Conservation (phyloP, 2,888 invertebrate genomes). For the Sphaerophoria taeniata region DNA sequence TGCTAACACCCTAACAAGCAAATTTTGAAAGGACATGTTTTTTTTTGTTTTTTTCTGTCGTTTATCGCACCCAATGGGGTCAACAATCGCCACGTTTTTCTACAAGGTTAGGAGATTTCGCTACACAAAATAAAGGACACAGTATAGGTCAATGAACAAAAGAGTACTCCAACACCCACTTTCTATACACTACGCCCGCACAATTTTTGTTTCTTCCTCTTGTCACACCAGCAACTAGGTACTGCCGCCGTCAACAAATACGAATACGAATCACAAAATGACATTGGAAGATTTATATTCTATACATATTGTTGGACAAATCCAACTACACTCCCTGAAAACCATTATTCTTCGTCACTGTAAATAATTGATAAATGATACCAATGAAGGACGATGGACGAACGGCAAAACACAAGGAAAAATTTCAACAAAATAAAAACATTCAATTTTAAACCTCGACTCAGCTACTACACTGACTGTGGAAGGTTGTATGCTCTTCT, state of each 20-base stretch:
- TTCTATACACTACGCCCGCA: slow-evolving; percentile 8
- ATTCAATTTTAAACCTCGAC: slow-evolving; percentile 56
- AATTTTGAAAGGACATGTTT: slow-evolving; percentile 33
- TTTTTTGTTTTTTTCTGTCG: neutral
- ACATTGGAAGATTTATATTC: slow-evolving; percentile 70
- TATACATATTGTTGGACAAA: slow-evolving; percentile 68
- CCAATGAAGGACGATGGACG: slow-evolving; percentile 67
- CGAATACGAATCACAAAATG: slow-evolving; percentile 58
- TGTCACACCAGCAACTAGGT: neutral
- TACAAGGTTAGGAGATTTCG: slow-evolving; percentile 6
- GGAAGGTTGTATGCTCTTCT: neutral
- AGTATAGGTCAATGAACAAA: neutral
- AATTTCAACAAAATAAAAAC: slow-evolving; percentile 22
- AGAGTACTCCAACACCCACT: neutral
- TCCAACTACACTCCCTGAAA: slow-evolving; percentile 54
- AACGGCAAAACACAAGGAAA: slow-evolving; percentile 30
- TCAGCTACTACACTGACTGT: slow-evolving; percentile 23
- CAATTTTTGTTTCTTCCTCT: neutral
- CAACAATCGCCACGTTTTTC: slow-evolving; percentile 37
- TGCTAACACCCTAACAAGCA: neutral
- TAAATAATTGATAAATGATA: slow-evolving; percentile 75
- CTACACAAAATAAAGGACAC: slow-evolving; percentile 15
- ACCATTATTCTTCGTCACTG: slow-evolving; percentile 73
- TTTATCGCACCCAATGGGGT: slow-evolving; percentile 17
- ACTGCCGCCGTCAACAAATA: neutral